Conservation (phyloP, 2,888 invertebrate genomes). For the Nysson spinosus region DNA sequence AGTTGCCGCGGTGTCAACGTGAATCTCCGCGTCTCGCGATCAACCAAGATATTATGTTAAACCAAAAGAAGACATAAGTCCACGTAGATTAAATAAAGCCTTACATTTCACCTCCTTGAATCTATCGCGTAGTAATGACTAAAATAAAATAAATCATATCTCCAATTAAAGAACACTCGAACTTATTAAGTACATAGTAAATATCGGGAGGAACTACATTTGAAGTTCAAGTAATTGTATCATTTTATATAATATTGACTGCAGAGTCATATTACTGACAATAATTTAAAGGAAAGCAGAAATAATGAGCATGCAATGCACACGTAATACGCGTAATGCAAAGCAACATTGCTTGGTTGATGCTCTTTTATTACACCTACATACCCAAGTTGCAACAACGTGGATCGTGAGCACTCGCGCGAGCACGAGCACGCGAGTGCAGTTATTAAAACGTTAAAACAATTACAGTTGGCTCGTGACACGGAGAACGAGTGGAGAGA, state of each 20-base stretch:
- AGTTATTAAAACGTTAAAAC: slow-evolving; percentile 75
- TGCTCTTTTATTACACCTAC: slow-evolving; percentile 25
- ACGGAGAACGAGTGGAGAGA: slow-evolving; percentile 36
- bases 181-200: too few relatives aligned
- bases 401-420: slow-evolving; percentile 4
- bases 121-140: too few relatives aligned
- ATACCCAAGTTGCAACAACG: too few relatives aligned
- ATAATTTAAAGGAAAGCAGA: not conserved
- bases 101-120: too few relatives aligned
- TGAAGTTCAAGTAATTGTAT: too few relatives aligned
- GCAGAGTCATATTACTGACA: not conserved
- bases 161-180: too few relatives aligned
- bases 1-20: slow-evolving; percentile 58
- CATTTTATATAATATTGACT: too few relatives aligned
- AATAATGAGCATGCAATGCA: not conserved
- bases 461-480: slow-evolving; percentile 66
- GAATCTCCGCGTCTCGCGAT: slow-evolving; percentile 18
- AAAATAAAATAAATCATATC: too few relatives aligned
- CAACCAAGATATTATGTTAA: not conserved
- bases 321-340: slow-evolving; percentile 14
- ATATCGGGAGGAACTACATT: too few relatives aligned
- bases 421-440: slow-evolving; percentile 65
- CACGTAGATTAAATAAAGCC: too few relatives aligned
- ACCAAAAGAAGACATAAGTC: not conserved
- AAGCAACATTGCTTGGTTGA: slow-evolving; percentile 11